Percentiles rank a stretch among this genome's conserved stretches.
These are phyloP conservation scores for Dryobates pubescens DNA, from an alignment of 2,797 vertebrate species.

Conservation along the genomic window DNA sequence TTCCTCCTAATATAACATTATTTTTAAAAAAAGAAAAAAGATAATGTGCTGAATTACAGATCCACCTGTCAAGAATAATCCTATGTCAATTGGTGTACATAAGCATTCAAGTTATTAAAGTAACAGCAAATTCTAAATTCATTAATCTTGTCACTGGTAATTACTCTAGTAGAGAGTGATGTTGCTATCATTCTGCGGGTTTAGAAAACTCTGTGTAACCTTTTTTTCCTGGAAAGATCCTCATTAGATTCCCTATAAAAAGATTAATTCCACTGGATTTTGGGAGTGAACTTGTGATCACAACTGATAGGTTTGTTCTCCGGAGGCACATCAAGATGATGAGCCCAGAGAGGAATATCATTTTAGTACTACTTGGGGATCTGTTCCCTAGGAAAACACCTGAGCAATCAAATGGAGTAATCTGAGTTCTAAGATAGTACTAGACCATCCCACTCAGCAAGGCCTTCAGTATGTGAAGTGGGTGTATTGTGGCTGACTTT, in stretches of 20 bases:
- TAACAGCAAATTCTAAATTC: not conserved
- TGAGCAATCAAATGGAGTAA: not conserved
- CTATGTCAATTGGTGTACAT: not conserved
- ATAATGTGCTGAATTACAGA: not conserved
- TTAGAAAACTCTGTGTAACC: not conserved
- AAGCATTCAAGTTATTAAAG: not conserved
- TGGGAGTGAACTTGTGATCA: not conserved
- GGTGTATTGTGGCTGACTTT: rapidly evolving
- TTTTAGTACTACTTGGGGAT: not conserved
- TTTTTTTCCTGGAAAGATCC: not conserved
- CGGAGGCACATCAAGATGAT: not conserved
- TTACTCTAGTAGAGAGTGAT: not conserved
- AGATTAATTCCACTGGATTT: not conserved
- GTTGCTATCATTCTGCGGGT: not conserved
- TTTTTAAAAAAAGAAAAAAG: not conserved
- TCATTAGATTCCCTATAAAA: not conserved
- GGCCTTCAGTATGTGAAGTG: not conserved
- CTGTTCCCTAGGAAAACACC: not conserved
- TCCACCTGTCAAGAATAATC: slow-evolving; percentile 17
- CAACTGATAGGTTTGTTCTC: not conserved
- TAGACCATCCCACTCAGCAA: not conserved
- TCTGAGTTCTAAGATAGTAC: not conserved
- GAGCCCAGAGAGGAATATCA: not conserved
- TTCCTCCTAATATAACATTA: not conserved
- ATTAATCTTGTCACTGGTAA: not conserved